phyloP scores from a whole-genome alignment of 2,797 vertebrate genomes.

The Hafferia zeledoni region DNA sequence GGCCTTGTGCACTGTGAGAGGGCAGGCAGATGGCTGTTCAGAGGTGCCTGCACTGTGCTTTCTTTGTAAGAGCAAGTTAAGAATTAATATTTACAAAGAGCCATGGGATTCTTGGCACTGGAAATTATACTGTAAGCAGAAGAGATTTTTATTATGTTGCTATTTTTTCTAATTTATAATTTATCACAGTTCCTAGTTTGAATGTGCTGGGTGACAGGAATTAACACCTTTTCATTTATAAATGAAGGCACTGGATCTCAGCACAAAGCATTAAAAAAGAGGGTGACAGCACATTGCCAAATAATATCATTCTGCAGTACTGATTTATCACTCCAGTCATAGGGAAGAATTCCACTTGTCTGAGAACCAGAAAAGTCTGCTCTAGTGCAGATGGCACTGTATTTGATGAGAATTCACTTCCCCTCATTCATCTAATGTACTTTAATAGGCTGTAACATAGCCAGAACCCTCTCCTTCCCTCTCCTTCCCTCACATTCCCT shows the following conservation, averaged over 20 bases:
- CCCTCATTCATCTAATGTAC: background rate
- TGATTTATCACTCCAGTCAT: background rate
- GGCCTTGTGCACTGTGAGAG: background rate
- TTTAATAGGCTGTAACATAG: background rate
- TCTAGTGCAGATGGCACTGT: background rate
- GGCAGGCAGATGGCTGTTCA: conserved; percentile 3
- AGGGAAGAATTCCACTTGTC: background rate
- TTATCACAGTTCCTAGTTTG: background rate
- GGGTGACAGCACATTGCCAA: background rate
- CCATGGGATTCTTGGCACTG: conserved; percentile 7
- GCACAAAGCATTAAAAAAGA: background rate
- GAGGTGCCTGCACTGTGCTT: background rate
- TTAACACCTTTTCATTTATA: background rate
- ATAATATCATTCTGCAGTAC: background rate
- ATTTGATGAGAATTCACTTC: background rate
- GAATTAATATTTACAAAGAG: conserved; percentile 26
- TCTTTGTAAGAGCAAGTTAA: background rate
- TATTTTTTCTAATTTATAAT: background rate
- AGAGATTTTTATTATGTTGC: conserved; percentile 1
- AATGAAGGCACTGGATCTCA: background rate
- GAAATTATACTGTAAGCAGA: conserved; percentile 6
- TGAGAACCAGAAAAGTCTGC: background rate
- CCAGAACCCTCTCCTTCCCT: background rate
- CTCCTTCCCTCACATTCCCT: background rate
- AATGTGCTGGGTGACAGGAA: background rate